Conservation (phyloP, 35 echinoderm and acorn worm species). For the Amphiura filiformis region DNA sequence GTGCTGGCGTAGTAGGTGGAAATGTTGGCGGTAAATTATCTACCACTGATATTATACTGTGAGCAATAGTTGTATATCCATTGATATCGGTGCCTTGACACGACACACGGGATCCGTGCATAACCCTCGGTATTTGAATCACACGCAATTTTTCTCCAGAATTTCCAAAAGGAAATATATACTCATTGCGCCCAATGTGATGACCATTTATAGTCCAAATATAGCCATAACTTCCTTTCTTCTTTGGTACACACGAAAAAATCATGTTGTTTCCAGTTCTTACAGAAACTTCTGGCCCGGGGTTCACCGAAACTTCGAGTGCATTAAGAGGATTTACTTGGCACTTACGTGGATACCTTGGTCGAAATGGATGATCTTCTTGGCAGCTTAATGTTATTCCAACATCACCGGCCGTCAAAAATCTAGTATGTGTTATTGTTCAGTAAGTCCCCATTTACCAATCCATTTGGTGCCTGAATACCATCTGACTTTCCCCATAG, state of each 20-base stretch:
- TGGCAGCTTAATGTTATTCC: background rate
- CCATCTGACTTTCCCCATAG: background rate
- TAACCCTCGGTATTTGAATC: background rate
- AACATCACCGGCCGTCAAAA: background rate
- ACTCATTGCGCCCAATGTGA: background rate
- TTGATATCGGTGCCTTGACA: background rate
- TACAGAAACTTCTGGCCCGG: background rate
- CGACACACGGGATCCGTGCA: background rate
- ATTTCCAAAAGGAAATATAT: background rate
- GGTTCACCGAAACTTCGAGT: background rate
- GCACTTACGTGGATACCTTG: background rate
- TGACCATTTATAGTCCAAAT: background rate
- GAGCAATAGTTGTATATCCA: background rate
- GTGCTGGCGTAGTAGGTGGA: background rate
- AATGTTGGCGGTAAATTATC: background rate
- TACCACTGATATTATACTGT: background rate
- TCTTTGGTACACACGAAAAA: background rate
- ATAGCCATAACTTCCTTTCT: background rate
- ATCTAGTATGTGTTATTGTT: background rate
- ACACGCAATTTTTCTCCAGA: background rate
- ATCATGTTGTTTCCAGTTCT: background rate
- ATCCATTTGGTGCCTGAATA: background rate
- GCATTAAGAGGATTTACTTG: background rate
- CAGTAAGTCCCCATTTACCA: slow-evolving; percentile 9
- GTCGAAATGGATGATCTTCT: background rate